Evolutionary conservation across 2,797 vertebrate genomes (phyloP), one percentile per base, ranked within the genome.

Genomic region (Geotrypetes seraphini): DNA sequence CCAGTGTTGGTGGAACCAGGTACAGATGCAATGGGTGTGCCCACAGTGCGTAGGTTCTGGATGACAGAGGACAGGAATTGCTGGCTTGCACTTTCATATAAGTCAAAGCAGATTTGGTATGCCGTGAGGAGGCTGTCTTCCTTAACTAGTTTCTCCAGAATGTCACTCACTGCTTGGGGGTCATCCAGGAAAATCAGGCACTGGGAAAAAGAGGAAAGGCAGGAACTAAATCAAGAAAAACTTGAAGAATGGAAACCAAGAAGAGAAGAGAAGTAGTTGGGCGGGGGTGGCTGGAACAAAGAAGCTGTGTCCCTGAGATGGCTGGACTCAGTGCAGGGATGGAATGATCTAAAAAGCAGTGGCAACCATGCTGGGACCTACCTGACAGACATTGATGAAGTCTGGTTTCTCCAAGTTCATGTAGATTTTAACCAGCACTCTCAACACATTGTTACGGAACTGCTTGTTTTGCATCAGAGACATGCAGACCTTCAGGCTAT

Each of bases 381-480:
- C 96, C 94, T 99, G 96, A 63, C 96, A 99, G 29, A 98, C 96
- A 2, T 94, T 99, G 77, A 99, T 99, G 64, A 99, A 99, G 73
- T 99, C 96, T 1, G 96, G 95, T 60, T 95, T 98, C 48, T 98
- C 94, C 65, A 98, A 57, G 64, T 99, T 98, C 96, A 99, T 99
- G 72, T 99, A 99, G 32, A 99, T 91, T 74, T 99, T 96, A 39
- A 99, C 96, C 27, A 99, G 73, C 43, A 99, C 95, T 47, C 96
- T 65, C 39, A 99, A 73, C 11, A 98, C 94, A 54, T 96, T 87
- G 20, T 97, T 98, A 39, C 96, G 87, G 53, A 99, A 99, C 58
- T 96, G 93, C 52, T 98, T 99, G 62, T 97, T 97, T 62, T 98
- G 95, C 92, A 98, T 98, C 53, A 98, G 70, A 39, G 95, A 96